Base-by-base conservation (phyloP, 2,797 vertebrate genomes). In the Sebastes steindachneri region DNA sequence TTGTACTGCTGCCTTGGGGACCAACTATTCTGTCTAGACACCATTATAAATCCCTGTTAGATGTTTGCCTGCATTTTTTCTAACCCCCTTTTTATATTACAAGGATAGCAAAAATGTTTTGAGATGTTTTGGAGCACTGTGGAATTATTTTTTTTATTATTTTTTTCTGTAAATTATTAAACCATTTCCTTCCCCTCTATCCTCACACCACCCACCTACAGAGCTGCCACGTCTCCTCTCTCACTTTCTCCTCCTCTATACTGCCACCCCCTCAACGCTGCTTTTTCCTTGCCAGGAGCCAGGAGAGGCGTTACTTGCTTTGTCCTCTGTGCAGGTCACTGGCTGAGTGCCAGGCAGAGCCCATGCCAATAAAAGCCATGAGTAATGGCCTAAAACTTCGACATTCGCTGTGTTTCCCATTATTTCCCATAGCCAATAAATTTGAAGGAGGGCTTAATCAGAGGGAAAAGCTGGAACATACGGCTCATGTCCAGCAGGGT, bases 251-350 rank as follows among this genome's bases (percentile, higher is more conserved):
- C 80, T 86, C 71, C 82, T 37, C 80, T 77, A 7, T 53, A 55
- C 81, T 41, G 68, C 91, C 88, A 63, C 85, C 85, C 86, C 75
- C 88, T 85, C 85, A 73, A 73, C 28, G 64, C 84, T 83, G 77
- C 84, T 79, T 79, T 59, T 83, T 81, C 63, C 76, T 72, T 90
- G 88, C 91, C 88, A 89, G 89, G 78, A 91, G 90, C 91, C 91
- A 89, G 89, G 90, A 91, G 90, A 92, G 91, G 90, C 91, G 90
- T 93, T 91, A 82, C 91, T 88, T 89, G 85, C 92, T 92, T 92
- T 94, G 93, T 95, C 94, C 94, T 93, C 86, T 94, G 92, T 89
- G 91, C 93, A 92, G 93, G 92, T 95, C 92, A 90, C 87, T 92
- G 93, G 93, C 89, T 79, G 51, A 12, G 55, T 33, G 91, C 94